phyloP scores from a whole-genome alignment of 2,797 vertebrate genomes.

The Acanthiza pusilla region DNA sequence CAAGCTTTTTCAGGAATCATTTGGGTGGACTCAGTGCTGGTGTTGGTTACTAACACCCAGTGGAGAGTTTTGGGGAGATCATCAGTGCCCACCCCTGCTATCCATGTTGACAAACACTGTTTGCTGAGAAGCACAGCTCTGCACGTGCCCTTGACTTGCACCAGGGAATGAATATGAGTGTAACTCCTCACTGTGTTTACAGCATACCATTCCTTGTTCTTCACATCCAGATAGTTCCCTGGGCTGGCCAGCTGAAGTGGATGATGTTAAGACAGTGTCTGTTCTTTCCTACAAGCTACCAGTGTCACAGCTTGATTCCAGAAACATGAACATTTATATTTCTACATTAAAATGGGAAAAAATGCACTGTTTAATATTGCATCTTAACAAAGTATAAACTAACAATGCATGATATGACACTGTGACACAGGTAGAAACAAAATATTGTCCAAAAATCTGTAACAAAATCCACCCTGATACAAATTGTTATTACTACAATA shows the following conservation, averaged over 20 bases:
- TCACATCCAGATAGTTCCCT: not conserved
- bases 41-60: not conserved
- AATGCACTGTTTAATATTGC: not conserved
- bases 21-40: not conserved
- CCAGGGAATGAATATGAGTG: not conserved
- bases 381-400: not conserved
- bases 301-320: not conserved
- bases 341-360: not conserved
- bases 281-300: not conserved
- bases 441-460: not conserved
- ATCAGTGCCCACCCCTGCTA: not conserved
- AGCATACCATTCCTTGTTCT: not conserved
- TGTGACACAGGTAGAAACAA: not conserved
- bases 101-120: rapidly evolving
- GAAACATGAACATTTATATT: not conserved
- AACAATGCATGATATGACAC: not conserved
- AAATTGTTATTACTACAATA: not conserved
- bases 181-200: not conserved
- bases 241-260: not conserved
- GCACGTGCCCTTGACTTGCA: rapidly evolving
- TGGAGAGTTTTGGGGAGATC: not conserved
- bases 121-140: not conserved
- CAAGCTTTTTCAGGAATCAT: not conserved
- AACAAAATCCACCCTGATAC: not conserved
- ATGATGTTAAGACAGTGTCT: not conserved